Conservation (phyloP, 2,888 invertebrate genomes). For the Phytoseiulus persimilis region DNA sequence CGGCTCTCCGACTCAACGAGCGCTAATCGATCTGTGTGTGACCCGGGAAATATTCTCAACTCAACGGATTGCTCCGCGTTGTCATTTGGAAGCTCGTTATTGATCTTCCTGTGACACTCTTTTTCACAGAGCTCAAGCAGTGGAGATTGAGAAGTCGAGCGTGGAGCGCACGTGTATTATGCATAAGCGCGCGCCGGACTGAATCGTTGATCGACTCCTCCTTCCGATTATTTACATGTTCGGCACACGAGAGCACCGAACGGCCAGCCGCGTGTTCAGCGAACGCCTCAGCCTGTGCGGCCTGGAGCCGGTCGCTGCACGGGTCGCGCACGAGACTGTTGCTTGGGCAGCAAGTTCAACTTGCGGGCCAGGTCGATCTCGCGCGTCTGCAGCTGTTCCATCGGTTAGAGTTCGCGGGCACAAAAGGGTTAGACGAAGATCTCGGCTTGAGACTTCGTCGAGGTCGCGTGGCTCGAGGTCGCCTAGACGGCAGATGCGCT, state of each 20-base stretch:
- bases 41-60: no score
- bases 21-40: no score
- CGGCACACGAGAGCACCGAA: neutral
- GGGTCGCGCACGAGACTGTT: neutral
- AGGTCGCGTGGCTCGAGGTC: constrained; percentile 5
- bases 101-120: neutral
- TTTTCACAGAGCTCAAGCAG: neutral
- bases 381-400: neutral
- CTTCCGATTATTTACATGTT: neutral
- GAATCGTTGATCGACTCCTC: neutral
- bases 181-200: neutral
- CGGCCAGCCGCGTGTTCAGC: neutral
- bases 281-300: neutral
- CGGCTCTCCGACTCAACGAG: no score
- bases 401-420: neutral
- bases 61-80: no score
- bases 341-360: neutral
- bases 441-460: neutral
- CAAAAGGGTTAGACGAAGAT: neutral
- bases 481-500: neutral
- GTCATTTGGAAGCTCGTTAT: no score
- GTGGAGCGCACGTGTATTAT: no score
- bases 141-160: neutral
- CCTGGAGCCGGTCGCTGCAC: neutral
- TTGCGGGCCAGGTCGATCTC: neutral